These are phyloP conservation scores for Neocrepidodera transversa DNA, from an alignment of 2,888 invertebrate genomes.

Conservation along the genomic window DNA sequence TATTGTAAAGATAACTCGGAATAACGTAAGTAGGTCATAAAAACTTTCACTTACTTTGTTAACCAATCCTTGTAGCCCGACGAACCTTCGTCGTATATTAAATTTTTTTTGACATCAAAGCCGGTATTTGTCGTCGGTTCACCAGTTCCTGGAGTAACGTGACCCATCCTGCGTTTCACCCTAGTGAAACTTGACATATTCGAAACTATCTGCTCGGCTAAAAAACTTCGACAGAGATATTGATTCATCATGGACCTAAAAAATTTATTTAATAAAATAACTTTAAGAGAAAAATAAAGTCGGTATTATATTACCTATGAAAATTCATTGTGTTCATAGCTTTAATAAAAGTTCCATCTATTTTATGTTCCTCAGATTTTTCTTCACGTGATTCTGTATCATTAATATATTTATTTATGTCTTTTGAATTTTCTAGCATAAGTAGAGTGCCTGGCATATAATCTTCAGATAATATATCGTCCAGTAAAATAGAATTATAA, in stretches of 20 bases:
- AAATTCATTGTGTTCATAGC: conserved; percentile 72
- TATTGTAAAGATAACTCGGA: too few relatives aligned
- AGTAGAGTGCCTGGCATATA: conserved; percentile 74
- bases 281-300: conserved; percentile 2
- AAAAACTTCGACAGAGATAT: conserved; percentile 75
- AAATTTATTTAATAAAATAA: background rate
- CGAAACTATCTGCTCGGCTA: conserved; percentile 75
- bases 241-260: conserved; percentile 78
- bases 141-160: conserved; percentile 42
- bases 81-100: conserved; percentile 75
- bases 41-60: conserved; percentile 66
- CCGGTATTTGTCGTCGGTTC: conserved; percentile 46
- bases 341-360: conserved; percentile 67
- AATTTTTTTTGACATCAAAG: conserved; percentile 58
- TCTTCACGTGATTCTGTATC: background rate
- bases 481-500: conserved; percentile 60
- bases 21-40: too few relatives aligned
- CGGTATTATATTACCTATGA: conserved; percentile 66
- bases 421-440: conserved; percentile 59
- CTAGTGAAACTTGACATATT: conserved; percentile 64
- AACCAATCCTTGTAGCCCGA: conserved; percentile 78
- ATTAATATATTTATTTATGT: conserved; percentile 28
- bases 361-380: conserved; percentile 3
- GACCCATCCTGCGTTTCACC: conserved; percentile 59
- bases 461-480: conserved; percentile 74